phyloP scores from a whole-genome alignment of 1,140 invertebrate species.

The Drosophila leontia region DNA sequence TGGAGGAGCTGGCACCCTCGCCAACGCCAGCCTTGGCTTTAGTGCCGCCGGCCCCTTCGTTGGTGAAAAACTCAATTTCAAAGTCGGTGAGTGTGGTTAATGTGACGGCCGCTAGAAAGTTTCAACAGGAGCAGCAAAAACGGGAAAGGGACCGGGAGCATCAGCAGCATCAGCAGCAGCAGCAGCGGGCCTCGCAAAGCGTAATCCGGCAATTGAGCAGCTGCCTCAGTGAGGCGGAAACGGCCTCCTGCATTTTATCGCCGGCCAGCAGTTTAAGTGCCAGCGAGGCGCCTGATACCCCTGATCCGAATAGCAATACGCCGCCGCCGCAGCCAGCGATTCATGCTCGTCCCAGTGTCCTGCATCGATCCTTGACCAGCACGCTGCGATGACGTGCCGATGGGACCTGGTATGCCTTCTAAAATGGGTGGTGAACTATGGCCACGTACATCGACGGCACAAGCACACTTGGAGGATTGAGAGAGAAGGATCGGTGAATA shows the following conservation, averaged over 20 bases:
- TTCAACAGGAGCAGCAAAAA: conserved; percentile 57
- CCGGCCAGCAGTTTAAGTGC: conserved; percentile 54
- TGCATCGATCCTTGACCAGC: conserved; percentile 51
- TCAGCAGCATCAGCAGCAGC: conserved; percentile 11
- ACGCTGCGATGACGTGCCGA: conserved; percentile 63
- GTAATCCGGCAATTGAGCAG: conserved; percentile 50
- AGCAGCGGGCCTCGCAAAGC: conserved; percentile 4
- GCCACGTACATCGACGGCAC: conserved; percentile 38
- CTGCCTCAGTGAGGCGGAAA: conserved; percentile 50
- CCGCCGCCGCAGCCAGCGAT: conserved; percentile 21
- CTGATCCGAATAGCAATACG: conserved; percentile 52
- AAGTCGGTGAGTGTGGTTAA: conserved; percentile 85
- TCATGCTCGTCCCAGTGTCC: conserved; percentile 51
- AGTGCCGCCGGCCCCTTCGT: conserved; percentile 85
- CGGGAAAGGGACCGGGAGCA: conserved; percentile 6
- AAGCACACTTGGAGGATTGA: not conserved
- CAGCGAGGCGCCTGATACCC: conserved; percentile 45
- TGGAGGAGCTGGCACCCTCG: conserved; percentile 63
- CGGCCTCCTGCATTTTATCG: conserved; percentile 48
- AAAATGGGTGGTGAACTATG: conserved; percentile 49
- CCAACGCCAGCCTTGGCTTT: conserved; percentile 78
- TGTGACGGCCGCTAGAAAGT: conserved; percentile 72
- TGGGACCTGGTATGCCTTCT: conserved; percentile 38
- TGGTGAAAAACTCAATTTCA: conserved; percentile 86
- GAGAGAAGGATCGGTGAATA: not conserved